Evolutionary conservation across 2,797 vertebrate species (phyloP).

Genomic region (Protonibea diacanthus): DNA sequence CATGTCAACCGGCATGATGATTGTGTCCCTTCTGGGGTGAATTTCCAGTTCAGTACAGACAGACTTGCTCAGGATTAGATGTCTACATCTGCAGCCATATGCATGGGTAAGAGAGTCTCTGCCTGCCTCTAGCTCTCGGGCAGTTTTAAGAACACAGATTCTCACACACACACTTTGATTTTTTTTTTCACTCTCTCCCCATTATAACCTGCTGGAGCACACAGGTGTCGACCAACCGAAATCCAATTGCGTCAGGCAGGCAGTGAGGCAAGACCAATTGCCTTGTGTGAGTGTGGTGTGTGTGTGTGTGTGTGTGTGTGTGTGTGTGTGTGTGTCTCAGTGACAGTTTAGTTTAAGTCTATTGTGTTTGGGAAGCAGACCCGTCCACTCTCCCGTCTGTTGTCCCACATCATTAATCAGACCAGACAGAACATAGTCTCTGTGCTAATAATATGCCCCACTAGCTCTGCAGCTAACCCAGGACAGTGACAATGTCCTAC

Average conservation of each 20-base stretch:
- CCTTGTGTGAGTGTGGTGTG: conserved; percentile 14
- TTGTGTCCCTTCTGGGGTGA: conserved; percentile 31
- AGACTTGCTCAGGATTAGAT: conserved; percentile 19
- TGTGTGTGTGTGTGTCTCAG: conserved; percentile 36
- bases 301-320: conserved; percentile 25
- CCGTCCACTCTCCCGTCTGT: conserved; percentile 68
- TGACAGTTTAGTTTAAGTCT: conserved; percentile 28
- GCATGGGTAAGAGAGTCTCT: conserved; percentile 10
- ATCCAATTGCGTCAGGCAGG: conserved; percentile 58
- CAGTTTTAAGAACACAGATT: not conserved
- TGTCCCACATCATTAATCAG: conserved; percentile 81
- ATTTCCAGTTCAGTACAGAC: conserved; percentile 42
- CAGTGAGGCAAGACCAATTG: conserved; percentile 40
- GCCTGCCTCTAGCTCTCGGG: conserved; percentile 4
- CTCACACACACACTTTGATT: not conserved
- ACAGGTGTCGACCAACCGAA: conserved; percentile 56
- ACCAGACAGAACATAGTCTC: conserved; percentile 58
- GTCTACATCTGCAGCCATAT: conserved; percentile 17
- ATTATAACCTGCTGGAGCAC: conserved; percentile 43
- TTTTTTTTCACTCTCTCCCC: conserved; percentile 20
- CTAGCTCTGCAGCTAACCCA: conserved; percentile 56
- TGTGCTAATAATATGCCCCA: conserved; percentile 68
- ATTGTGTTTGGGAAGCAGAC: conserved; percentile 73
- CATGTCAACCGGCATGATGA: conserved; percentile 27
- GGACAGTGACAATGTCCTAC: conserved; percentile 23